Percentiles rank a stretch among this genome's conserved stretches.
Evolutionary conservation across 2,113 vertebrate genomes (phyloP).

Genomic region (Leucoraja erinaceus): DNA sequence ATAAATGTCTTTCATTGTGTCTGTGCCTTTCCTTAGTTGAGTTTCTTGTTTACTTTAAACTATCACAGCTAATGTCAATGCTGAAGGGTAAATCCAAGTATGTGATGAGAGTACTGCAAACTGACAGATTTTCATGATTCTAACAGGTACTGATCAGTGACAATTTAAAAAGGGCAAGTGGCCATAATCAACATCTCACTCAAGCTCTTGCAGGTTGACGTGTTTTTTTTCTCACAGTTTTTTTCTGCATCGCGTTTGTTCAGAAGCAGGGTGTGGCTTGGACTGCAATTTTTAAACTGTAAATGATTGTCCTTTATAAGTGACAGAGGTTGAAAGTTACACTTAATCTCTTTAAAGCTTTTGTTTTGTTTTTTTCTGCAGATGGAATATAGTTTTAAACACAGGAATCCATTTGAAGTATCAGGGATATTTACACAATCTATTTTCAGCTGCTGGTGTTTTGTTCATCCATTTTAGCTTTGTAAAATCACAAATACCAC

Average conservation of each 20-base stretch:
- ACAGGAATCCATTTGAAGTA: background rate
- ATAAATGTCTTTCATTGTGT: too few relatives aligned
- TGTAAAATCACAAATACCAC: background rate
- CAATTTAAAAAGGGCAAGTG: background rate
- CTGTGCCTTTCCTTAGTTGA: background rate
- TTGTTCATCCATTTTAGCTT: background rate
- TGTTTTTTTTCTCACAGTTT: background rate
- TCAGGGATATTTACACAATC: background rate
- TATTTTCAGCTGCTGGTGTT: background rate
- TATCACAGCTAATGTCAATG: background rate
- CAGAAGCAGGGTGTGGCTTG: background rate
- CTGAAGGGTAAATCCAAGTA: background rate
- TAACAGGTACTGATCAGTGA: background rate
- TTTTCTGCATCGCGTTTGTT: background rate
- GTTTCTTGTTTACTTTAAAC: background rate
- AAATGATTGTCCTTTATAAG: background rate
- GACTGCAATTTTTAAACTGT: background rate
- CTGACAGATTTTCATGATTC: background rate
- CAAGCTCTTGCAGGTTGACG: background rate
- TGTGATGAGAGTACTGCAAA: background rate
- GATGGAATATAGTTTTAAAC: background rate
- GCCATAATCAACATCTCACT: background rate
- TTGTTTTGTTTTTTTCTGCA: background rate
- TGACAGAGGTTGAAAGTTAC: background rate
- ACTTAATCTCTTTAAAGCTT: background rate